Percentiles rank a stretch among this genome's conserved stretches.
phyloP scores from a whole-genome alignment of 2,797 vertebrate species.

The Heterohyrax brucei region DNA sequence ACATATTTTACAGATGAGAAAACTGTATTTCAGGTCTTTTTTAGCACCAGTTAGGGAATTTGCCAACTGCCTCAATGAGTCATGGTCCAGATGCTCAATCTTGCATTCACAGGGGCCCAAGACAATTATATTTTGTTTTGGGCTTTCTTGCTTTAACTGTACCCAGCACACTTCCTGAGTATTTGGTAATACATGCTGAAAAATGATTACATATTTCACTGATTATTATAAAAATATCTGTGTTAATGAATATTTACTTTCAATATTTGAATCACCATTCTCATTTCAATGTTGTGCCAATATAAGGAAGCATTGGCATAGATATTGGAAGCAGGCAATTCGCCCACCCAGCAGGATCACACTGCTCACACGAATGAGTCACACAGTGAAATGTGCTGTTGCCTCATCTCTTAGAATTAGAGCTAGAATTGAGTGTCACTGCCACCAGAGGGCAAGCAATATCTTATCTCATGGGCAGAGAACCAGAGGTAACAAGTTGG shows the following conservation, averaged over 20 bases:
- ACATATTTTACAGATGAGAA: constrained; percentile 74
- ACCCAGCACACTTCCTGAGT: constrained; percentile 36
- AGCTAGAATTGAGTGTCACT: constrained; percentile 58
- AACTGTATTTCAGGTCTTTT: constrained; percentile 59
- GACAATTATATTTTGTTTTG: constrained; percentile 63
- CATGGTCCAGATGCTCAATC: constrained; percentile 73
- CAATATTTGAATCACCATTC: constrained; percentile 46
- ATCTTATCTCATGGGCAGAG: constrained; percentile 62
- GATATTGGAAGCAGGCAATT: constrained; percentile 62
- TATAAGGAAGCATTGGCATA: constrained; percentile 35
- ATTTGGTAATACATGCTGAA: constrained; percentile 54
- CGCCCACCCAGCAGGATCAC: constrained; percentile 66
- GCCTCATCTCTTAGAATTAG: constrained; percentile 51
- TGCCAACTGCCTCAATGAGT: constrained; percentile 74
- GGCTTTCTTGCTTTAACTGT: constrained; percentile 47
- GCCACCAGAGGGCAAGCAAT: constrained; percentile 74
- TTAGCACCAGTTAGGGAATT: constrained; percentile 61
- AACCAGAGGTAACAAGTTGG: constrained; percentile 30
- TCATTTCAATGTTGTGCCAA: constrained; percentile 35
- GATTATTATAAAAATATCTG: constrained; percentile 26
- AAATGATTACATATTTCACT: constrained; percentile 11
- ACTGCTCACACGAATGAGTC: constrained; percentile 53
- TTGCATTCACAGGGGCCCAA: constrained; percentile 19
- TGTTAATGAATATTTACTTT: constrained; percentile 48
- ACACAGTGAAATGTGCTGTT: constrained; percentile 55